A percentile compares a stretch with the other conserved stretches of the same genome.
Evolutionary conservation across 1,140 invertebrate genomes (phyloP).

Genomic region (Zophobas atratus): DNA sequence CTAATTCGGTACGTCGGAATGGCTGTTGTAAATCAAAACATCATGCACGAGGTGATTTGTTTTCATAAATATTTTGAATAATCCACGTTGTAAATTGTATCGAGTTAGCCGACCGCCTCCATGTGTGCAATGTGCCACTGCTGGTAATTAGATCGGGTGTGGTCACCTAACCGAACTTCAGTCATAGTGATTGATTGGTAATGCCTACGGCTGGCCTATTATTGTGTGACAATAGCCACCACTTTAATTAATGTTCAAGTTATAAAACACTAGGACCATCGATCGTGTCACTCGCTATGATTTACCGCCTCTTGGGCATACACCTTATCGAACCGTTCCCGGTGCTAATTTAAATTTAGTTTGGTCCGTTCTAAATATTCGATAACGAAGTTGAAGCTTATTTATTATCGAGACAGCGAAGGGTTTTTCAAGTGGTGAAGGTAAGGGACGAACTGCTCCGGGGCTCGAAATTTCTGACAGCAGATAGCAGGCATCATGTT

Average conservation of each 20-base stretch:
- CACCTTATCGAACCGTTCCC: constrained; percentile 35
- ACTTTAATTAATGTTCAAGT: constrained; percentile 53
- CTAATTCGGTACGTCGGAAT: constrained; percentile 36
- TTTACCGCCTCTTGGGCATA: constrained; percentile 44
- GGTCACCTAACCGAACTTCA: constrained; percentile 54
- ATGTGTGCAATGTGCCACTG: constrained; percentile 33
- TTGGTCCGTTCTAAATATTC: constrained; percentile 37
- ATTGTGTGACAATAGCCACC: constrained; percentile 54
- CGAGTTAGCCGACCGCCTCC: constrained; percentile 9
- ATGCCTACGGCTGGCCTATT: constrained; percentile 50
- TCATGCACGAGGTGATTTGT: constrained; percentile 36
- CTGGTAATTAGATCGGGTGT: constrained; percentile 54
- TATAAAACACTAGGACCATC: constrained; percentile 47
- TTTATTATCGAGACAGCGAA: constrained; percentile 19
- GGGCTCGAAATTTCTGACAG: neutral
- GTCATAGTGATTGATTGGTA: constrained; percentile 52
- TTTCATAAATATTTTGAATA: constrained; percentile 43
- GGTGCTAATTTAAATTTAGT: constrained; percentile 42
- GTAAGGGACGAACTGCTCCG: neutral
- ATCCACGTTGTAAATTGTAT: constrained; percentile 36
- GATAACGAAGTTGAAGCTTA: constrained; percentile 32
- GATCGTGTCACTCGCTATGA: constrained; percentile 45
- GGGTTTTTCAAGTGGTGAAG: constrained; percentile 3
- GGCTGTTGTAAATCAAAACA: constrained; percentile 39
- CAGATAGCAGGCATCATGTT: too few species aligned